Percentiles rank a stretch among this genome's conserved stretches.
Conservation (phyloP, 2,797 vertebrate genomes). For the Manis pentadactyla region DNA sequence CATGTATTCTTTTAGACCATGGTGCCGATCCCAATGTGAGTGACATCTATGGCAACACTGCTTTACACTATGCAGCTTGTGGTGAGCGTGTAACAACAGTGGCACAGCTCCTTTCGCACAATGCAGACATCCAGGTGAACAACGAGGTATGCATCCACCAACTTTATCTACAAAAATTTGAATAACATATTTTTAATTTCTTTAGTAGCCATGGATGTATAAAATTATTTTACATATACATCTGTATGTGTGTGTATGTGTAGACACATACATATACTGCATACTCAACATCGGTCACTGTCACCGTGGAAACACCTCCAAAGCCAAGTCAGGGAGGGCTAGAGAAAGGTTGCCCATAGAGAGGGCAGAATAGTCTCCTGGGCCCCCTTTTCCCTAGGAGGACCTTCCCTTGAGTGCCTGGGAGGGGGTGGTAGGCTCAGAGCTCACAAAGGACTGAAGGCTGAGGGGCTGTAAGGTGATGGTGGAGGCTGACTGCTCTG, state of each 20-base stretch:
- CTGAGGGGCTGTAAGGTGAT: no score
- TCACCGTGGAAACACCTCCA: not conserved
- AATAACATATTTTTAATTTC: not conserved
- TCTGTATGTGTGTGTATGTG: no score
- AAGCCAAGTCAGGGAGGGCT: not conserved
- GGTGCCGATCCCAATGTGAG: slow-evolving; percentile 91
- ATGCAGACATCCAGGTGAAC: slow-evolving; percentile 88
- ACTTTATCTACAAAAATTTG: not conserved
- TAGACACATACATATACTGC: not conserved
- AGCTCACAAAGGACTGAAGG: not conserved
- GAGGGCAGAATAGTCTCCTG: not conserved
- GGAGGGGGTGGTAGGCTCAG: not conserved
- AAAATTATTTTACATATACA: no score
- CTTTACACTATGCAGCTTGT: slow-evolving; percentile 92
- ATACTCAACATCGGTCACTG: not conserved
- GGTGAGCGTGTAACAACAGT: slow-evolving; percentile 86
- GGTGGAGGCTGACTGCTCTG: not conserved
- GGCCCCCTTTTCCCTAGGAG: not conserved
- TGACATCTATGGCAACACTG: slow-evolving; percentile 91
- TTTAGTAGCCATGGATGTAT: no score
- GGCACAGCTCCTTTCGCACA: slow-evolving; percentile 89
- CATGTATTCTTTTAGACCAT: slow-evolving; percentile 89
- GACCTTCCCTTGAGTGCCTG: not conserved
- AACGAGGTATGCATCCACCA: slow-evolving; percentile 90
- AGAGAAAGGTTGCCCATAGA: not conserved